Base-by-base conservation (phyloP, 2,888 invertebrate species). In the Lasius fuliginosus region DNA sequence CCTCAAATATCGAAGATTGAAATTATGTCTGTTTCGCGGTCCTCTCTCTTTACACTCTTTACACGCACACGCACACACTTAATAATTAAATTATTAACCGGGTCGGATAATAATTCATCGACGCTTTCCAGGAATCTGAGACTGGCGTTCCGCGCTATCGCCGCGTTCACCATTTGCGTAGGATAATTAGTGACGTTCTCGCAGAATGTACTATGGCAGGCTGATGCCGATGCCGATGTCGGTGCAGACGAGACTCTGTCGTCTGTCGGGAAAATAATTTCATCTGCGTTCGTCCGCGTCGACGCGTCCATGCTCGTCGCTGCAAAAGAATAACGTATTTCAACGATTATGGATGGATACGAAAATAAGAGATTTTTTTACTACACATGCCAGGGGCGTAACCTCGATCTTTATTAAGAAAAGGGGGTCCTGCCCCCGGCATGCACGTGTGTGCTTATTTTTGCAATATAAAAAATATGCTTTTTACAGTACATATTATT, bases 211-310 rank as follows among this genome's bases (percentile, higher is more conserved):
- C 85, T 91, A 11, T 85, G 65, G 49, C 94, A 94, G 15, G 11
- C 30, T 1, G 91, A 77, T 53, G 15, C 62, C 15, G 64, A 56
- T 9, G 73, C 64, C 15, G 15, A 15, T 3, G 18, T 58, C 15
- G 40, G 12, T 18, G 6, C n/a, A 18, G 27, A 11, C 5, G 30
- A 4, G 11, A 42, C 15, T 12, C n/a, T 65, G 18, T 75, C 69
- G 18, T 92, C 91, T 4, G 86, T 85, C 0, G 94, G 94, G 75
- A 94, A 94, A 40, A 93, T 73, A 33, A 94, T 92, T 77, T 85
- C 90, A 30, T 92, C 92, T 5, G 15, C 89, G 27, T 27, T 8
- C 27, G 85, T 65, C 1, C 79, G 49, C 83, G 53, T 65, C 1
- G n/a, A 23, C 8, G 23, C 11, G 0, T 42, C 9, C 9, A 3